These are phyloP conservation scores for Coptodon rendalli DNA, from an alignment of 2,113 vertebrate species.

Conservation along the genomic window DNA sequence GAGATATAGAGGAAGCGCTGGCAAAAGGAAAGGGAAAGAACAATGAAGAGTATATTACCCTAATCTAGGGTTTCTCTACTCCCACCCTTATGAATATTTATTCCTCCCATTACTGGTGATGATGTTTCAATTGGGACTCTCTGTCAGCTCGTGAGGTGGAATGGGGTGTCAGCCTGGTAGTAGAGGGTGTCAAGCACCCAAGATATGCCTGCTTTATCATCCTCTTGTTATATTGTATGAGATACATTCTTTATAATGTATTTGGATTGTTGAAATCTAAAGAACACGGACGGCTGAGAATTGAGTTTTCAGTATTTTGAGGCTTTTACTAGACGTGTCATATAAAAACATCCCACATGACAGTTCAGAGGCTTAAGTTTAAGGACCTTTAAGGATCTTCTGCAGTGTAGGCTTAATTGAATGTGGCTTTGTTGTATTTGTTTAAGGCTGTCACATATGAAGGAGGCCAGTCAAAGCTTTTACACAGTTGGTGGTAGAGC, in stretches of 20 bases:
- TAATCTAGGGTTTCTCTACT: slow-evolving; percentile 48
- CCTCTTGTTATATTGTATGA: neutral
- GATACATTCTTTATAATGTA: neutral
- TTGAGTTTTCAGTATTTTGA: neutral
- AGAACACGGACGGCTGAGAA: neutral
- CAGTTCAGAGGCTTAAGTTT: slow-evolving; percentile 22
- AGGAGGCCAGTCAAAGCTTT: slow-evolving; percentile 43
- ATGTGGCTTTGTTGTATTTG: slow-evolving; percentile 25
- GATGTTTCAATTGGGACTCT: slow-evolving; percentile 60
- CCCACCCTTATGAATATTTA: slow-evolving; percentile 67
- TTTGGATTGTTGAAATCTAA: neutral
- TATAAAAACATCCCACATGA: neutral
- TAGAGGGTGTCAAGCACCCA: neutral
- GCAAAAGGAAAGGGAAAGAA: slow-evolving; percentile 5
- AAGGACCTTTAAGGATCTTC: neutral
- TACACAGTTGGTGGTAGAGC: slow-evolving; percentile 20
- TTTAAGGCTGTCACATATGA: slow-evolving; percentile 57
- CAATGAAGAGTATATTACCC: slow-evolving; percentile 52
- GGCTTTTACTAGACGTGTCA: neutral
- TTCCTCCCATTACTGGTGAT: slow-evolving; percentile 44
- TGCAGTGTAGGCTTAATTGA: neutral
- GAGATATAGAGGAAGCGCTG: neutral
- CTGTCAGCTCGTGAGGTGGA: slow-evolving; percentile 31
- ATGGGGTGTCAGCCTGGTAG: neutral
- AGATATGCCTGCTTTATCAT: slow-evolving; percentile 28